Base-by-base conservation (phyloP, 2,888 invertebrate species). In the Minunthozetes semirufus region DNA sequence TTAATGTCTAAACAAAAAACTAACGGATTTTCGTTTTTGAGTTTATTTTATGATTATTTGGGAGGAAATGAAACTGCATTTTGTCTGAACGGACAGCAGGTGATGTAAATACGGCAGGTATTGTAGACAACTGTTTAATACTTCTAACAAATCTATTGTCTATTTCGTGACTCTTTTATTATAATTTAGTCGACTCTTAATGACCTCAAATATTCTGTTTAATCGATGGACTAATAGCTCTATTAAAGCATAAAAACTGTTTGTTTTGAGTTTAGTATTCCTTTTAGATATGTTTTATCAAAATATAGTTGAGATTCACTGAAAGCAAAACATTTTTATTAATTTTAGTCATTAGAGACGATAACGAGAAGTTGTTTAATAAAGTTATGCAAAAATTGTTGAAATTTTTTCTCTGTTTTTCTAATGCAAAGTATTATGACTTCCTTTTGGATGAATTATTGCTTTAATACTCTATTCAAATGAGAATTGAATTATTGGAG, bases 201-300 rank as follows among this genome's bases (percentile, higher is more conserved):
- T 66, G 66, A 66, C 66, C 33, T 19, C 2, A 63, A 17, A 66
- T 66, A 42, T 42, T 33, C 33, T 19, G 17, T 66, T 66, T 66
- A 66, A 66, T 66, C 66, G 56, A 61, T 27, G 4, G 11, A 66
- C 66, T 66, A 66, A 66, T 66, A 66, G 66, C 33, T 66, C 38
- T 42, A 66, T 66, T 66, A 22, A 19, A 29, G 17, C 13, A 22
- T 22, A 17, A 22, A 63, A 29, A 63, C 25, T 29, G 27, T 19
- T 56, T 56, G 56, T 48, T 56, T 25, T 56, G 4, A 4, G 13
- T 22, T 56, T 56, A 6, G 9, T 22, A 6, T 22, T 22, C 2
- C 22, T 22, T 56, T 56, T 9, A 56, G 1, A n/a, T 56, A 19
- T 6, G 4, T 19, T 1, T 56, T 22, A 56, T 56, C 8, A 22